phyloP scores from a whole-genome alignment of 53 echinoderm and acorn worm genomes.

The Apostichopus leukothele region DNA sequence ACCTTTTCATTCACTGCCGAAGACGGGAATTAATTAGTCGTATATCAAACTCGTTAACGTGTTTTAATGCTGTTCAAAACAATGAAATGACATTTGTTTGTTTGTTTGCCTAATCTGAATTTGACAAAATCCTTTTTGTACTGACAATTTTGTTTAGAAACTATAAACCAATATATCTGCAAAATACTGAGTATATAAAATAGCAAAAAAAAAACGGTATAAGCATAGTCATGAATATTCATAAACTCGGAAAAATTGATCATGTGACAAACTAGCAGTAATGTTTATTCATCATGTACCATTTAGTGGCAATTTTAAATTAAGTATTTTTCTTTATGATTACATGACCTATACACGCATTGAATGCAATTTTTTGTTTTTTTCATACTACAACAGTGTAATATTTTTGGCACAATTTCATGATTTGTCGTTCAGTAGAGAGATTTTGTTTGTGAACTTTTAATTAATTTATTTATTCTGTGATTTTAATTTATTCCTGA shows the following conservation, averaged over 20 bases:
- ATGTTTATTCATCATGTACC: not conserved
- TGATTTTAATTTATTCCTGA: not conserved
- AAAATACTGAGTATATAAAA: no score
- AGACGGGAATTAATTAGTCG: no score
- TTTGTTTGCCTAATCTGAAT: no score
- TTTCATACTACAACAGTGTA: not conserved
- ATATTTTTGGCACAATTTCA: not conserved
- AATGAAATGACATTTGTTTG: no score
- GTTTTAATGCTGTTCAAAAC: no score
- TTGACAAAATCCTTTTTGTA: no score
- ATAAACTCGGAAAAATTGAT: not conserved
- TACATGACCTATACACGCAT: not conserved
- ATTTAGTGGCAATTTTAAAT: not conserved
- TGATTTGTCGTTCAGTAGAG: not conserved
- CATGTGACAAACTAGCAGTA: not conserved
- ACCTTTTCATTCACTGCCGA: no score
- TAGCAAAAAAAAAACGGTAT: not conserved
- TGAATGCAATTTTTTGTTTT: not conserved
- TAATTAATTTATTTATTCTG: not conserved
- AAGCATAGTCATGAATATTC: not conserved
- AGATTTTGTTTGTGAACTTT: not conserved
- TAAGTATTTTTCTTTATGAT: not conserved
- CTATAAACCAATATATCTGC: no score
- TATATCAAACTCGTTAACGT: no score
- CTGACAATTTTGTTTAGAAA: no score